Base-by-base conservation (phyloP, 2,113 vertebrate species). In the Gobius niger region DNA sequence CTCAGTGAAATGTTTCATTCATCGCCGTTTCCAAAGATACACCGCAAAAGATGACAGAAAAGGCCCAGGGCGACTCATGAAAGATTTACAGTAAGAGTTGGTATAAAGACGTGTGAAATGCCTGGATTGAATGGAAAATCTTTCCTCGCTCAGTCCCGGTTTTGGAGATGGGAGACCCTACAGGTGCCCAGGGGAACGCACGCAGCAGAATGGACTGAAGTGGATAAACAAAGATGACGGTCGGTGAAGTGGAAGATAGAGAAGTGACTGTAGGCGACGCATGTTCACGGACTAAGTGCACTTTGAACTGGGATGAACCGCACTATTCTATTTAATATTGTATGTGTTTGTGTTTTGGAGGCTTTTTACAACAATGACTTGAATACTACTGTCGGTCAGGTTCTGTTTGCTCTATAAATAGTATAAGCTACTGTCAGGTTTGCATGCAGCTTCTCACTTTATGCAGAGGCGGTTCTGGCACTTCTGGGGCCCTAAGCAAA, bases 81-180 rank as follows among this genome's bases (percentile, higher is more conserved):
- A 77, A 76, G 67, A 78, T 75, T 87, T 63, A 70, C 53, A 47
- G 15, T 65, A 78, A 13, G 76, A 63, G 67, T 78, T 82, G 79
- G 81, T 71, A 11, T 59, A 68, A 75, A 84, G 59, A 84, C 53
- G 72, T 72, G 68, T 72, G 59, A 67, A 54, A 49, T 18, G 51
- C 41, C 16, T 47, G 63, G 70, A 70, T 63, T 68, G 51, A 41
- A 78, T 50, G 62, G 77, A 82, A 75, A 82, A 75, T 74, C 57
- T 40, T 8, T 18, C 19, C 56, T 70, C 47, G 1, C 14, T 69
- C 52, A 19, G 16, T 19, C 7, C 18, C 54, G 46, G 54, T 56
- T 14, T 52, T 75, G 67, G 1, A 44, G 44, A 61, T 42, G 65
- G 50, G 49, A 69, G 59, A 40, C 12, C 49, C 54, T 7, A 78